Evolutionary conservation across 2,888 invertebrate genomes (phyloP), one percentile per base, ranked within the genome.

Genomic region (Epinotia demarniana): DNA sequence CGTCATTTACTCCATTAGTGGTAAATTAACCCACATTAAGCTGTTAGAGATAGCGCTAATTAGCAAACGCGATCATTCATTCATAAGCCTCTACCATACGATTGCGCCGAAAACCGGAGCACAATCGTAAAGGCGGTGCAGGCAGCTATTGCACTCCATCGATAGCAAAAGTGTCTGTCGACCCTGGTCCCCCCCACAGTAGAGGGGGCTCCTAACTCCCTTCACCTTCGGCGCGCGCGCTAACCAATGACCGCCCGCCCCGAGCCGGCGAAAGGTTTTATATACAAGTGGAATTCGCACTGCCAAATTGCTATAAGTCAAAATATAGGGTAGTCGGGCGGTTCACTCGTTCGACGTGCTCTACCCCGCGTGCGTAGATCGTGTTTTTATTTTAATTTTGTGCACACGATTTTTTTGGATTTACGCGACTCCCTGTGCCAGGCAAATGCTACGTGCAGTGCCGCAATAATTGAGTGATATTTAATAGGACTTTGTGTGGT

Each of bases 211-310:
- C 86, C 86, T 90, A 90, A 85, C 88, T 91, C 89, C 92, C 91
- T 92, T 92, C 91, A 89, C 92, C 93, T 92, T 90, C 90, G 90
- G 84, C 89, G 88, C 89, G 87, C 84, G 81, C 78, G 84, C 82
- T 81, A 83, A 90, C 94, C 94, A 94, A 94, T 94, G 89, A 89
- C 89, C 90, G 91, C 85, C 86, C 89, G 90, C 90, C 87, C 89
- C 89, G 88, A 91, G 89, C 93, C 92, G 94, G 95, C 94, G 94
- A 95, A 95, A 95, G 95, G 95, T 95, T 95, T 95, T 95, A 95
- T 95, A 95, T 95, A 95, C 94, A 92, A 94, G 94, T 94, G 90
- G 94, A 94, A 93, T 94, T 95, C 90, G 94, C 94, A 93, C 91
- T 90, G 93, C 91, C 91, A 92, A 94, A 92, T 92, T 92, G 94